These are phyloP conservation scores for Bellardia bayeri DNA, from an alignment of 2,888 invertebrate genomes.

Conservation along the genomic window DNA sequence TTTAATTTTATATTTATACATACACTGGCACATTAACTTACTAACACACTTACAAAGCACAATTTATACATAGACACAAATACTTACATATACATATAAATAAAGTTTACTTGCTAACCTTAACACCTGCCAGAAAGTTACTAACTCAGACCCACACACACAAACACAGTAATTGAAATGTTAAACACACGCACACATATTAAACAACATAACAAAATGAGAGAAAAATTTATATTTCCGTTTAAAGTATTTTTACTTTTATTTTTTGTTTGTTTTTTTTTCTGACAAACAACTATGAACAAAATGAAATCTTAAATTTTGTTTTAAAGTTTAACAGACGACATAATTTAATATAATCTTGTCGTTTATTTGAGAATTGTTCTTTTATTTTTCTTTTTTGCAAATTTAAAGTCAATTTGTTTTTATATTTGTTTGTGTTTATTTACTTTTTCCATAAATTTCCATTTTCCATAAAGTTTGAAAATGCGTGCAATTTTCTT, in stretches of 20 bases:
- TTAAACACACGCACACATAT: neutral
- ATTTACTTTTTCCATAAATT: conserved; percentile 9
- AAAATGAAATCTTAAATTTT: neutral
- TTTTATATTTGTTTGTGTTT: neutral
- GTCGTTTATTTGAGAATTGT: neutral
- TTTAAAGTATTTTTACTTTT: neutral
- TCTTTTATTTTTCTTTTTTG: neutral
- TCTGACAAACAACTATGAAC: neutral
- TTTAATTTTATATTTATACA: conserved; percentile 43
- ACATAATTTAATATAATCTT: neutral
- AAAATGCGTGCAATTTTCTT: neutral
- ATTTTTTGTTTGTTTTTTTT: too few species aligned
- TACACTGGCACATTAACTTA: neutral
- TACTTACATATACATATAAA: neutral
- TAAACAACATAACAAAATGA: neutral
- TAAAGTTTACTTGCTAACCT: conserved; percentile 23
- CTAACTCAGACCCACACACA: conserved; percentile 15
- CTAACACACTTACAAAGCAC: neutral
- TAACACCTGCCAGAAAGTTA: conserved; percentile 54
- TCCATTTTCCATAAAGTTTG: neutral
- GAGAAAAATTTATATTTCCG: neutral
- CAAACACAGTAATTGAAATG: conserved; percentile 2
- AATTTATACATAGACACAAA: neutral
- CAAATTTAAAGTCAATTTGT: neutral
- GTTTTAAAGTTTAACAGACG: neutral